These are phyloP conservation scores for Microctonus hyperodae DNA, from an alignment of 2,888 invertebrate genomes.

Conservation along the genomic window DNA sequence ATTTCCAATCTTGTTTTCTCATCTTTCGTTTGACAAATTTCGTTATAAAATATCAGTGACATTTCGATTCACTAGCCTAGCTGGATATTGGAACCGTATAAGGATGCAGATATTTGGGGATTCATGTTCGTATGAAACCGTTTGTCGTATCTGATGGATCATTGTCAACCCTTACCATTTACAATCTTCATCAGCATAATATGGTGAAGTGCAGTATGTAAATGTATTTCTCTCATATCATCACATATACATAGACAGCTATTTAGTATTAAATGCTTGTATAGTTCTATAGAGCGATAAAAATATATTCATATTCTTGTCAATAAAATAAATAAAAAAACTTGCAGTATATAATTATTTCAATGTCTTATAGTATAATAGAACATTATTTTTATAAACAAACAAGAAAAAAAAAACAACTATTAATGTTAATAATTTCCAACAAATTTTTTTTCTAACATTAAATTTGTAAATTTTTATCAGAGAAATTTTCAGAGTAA, in stretches of 20 bases:
- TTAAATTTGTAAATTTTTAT: too few relatives aligned
- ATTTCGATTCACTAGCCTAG: not conserved
- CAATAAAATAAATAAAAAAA: constrained; percentile 37
- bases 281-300: too few relatives aligned
- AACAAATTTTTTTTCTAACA: too few relatives aligned
- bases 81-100: constrained; percentile 36
- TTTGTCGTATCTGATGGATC: constrained; percentile 40
- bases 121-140: constrained; percentile 40
- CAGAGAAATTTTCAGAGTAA: not conserved
- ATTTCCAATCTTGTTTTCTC: constrained; percentile 9
- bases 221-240: not conserved
- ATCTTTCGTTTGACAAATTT: not conserved
- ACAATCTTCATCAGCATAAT: not conserved
- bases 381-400: too few relatives aligned
- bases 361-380: not conserved
- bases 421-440: too few relatives aligned
- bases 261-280: too few relatives aligned
- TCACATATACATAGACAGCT: too few relatives aligned
- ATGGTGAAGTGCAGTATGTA: not conserved
- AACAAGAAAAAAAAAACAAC: too few relatives aligned
- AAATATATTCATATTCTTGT: constrained; percentile 39
- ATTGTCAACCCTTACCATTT: constrained; percentile 21
- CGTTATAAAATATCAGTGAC: not conserved
- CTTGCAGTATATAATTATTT: not conserved
- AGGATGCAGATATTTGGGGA: constrained; percentile 41